phyloP scores from a whole-genome alignment of 2,888 invertebrate genomes.

The Synanthedon vespiformis region DNA sequence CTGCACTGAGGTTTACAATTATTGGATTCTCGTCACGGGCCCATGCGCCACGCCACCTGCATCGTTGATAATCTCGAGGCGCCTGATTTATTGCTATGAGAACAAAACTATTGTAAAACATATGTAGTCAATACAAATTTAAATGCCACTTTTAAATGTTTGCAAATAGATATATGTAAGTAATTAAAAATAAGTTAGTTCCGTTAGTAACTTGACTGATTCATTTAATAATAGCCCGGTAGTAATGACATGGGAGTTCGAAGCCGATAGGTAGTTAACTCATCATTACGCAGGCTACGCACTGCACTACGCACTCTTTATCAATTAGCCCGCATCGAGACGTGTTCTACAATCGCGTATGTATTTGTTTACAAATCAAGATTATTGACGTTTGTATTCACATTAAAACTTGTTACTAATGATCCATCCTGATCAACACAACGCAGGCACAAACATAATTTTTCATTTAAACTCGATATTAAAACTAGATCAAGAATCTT shows the following conservation, averaged over 20 bases:
- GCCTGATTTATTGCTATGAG: conserved; percentile 10
- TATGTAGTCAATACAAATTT: no score
- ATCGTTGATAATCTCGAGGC: conserved; percentile 38
- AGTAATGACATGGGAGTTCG: conserved; percentile 11
- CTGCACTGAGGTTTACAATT: conserved; percentile 22
- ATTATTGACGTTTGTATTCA: conserved; percentile 11
- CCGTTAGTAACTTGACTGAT: background rate
- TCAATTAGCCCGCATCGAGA: conserved; percentile 28
- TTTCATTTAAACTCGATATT: no score
- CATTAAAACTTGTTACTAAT: no score
- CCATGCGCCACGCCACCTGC: conserved; percentile 48
- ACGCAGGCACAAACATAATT: no score
- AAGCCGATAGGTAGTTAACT: conserved; percentile 18
- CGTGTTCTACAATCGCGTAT: conserved; percentile 28
- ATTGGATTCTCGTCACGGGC: conserved; percentile 55
- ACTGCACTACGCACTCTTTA: conserved; percentile 32
- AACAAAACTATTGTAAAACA: background rate
- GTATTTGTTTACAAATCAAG: conserved; percentile 30
- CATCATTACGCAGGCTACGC: conserved; percentile 29
- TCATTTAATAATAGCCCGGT: background rate
- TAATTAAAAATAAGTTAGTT: no score
- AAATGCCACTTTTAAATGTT: no score
- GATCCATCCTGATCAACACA: no score
- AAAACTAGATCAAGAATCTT: no score
- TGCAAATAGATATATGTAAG: no score